These are phyloP conservation scores for Oreocharis arfaki DNA, from an alignment of 2,113 vertebrate species.

Conservation along the genomic window DNA sequence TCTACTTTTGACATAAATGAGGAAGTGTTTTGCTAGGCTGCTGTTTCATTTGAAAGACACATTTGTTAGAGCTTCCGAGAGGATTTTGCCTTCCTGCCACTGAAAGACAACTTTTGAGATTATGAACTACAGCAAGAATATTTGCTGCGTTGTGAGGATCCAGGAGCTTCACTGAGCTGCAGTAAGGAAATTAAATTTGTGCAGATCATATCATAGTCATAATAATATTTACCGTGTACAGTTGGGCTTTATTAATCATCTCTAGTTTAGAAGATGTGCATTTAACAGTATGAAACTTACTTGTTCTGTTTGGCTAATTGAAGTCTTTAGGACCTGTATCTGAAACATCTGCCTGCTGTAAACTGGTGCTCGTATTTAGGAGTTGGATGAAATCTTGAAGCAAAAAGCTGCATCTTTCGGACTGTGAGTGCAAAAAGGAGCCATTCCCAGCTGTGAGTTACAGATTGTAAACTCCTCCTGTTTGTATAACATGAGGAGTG, in stretches of 20 bases:
- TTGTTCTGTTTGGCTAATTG: not conserved
- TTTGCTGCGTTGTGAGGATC: not conserved
- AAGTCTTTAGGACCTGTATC: not conserved
- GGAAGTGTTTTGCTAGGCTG: not conserved
- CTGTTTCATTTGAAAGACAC: not conserved
- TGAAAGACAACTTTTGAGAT: not conserved
- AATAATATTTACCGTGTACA: not conserved
- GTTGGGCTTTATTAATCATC: not conserved
- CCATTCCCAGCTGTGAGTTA: not conserved
- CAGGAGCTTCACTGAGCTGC: not conserved
- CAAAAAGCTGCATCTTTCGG: not conserved
- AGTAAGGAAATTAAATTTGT: not conserved
- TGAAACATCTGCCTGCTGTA: not conserved
- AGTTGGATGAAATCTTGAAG: not conserved
- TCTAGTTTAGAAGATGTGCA: not conserved
- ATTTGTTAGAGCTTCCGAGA: not conserved
- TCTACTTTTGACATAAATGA: not conserved
- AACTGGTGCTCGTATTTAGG: not conserved
- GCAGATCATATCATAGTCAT: not conserved
- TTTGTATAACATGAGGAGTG: not conserved
- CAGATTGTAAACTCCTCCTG: not conserved
- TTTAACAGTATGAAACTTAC: not conserved
- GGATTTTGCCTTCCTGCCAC: not conserved
- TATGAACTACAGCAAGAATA: not conserved
- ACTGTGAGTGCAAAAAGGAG: not conserved